Evolutionary conservation across 2,888 invertebrate species (phyloP).

Genomic region (Archips xylosteana): DNA sequence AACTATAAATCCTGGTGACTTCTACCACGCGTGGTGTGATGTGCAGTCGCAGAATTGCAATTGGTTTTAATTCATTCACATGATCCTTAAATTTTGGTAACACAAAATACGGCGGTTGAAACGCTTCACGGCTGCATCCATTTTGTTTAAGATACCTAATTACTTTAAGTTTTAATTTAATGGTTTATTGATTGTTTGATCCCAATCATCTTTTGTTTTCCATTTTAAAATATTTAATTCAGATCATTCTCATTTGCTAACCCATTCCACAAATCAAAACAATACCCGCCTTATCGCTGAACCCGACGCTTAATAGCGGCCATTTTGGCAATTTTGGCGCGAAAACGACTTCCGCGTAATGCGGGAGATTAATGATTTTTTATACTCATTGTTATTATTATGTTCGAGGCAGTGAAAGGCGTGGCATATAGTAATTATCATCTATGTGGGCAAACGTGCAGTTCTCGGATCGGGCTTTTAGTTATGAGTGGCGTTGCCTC

Average conservation of each 20-base stretch:
- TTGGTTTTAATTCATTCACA: no score
- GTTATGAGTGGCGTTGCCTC: no score
- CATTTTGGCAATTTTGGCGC: slow-evolving; percentile 51
- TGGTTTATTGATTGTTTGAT: not conserved
- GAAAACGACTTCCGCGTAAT: slow-evolving; percentile 55
- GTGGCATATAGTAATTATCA: slow-evolving; percentile 6
- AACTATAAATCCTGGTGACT: no score
- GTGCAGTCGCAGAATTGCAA: no score
- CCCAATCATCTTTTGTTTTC: not conserved
- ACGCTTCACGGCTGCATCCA: no score
- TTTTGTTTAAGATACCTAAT: no score
- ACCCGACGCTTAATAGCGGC: slow-evolving; percentile 50
- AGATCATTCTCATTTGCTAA: slow-evolving; percentile 5
- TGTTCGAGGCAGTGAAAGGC: slow-evolving; percentile 11
- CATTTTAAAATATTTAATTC: not conserved
- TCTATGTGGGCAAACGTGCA: no score
- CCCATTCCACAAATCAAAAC: slow-evolving; percentile 33
- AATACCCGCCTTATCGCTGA: slow-evolving; percentile 37
- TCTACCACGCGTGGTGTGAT: no score
- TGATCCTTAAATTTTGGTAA: no score
- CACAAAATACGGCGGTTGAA: no score
- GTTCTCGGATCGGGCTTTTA: no score
- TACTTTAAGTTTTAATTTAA: no score
- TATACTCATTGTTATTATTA: slow-evolving; percentile 36
- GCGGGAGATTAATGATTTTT: slow-evolving; percentile 39